Evolutionary conservation across 2,888 invertebrate species (phyloP).

Genomic region (Neoaliturus tenellus): DNA sequence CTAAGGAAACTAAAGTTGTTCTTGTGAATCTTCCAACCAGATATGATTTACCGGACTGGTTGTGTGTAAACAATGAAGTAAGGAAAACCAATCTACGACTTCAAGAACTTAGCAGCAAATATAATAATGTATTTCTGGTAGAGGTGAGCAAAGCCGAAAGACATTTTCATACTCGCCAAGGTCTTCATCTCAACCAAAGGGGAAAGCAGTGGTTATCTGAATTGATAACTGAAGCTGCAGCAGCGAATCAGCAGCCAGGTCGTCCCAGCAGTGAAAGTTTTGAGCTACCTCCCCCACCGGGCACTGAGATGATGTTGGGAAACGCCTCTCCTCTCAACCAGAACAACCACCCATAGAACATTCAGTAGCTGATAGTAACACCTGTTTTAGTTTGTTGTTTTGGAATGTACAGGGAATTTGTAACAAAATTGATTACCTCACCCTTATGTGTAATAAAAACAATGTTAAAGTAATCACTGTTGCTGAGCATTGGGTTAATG

Average conservation of each 20-base stretch:
- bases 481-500: constrained; percentile 13
- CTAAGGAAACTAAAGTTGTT: neutral
- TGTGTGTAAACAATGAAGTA: constrained; percentile 1
- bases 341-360: neutral
- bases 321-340: constrained; percentile 1
- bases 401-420: constrained; percentile 5
- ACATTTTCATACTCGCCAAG: neutral
- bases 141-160: neutral
- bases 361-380: neutral
- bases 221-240: no score
- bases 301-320: neutral
- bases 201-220: constrained; percentile 28
- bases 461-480: neutral
- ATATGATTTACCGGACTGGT: constrained; percentile 18
- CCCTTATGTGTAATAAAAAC: neutral
- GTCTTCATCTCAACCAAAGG: neutral
- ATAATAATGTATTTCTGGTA: neutral
- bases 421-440: constrained; percentile 12
- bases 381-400: no score
- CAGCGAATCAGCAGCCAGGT: no score
- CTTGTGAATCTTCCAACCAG: neutral
- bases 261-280: no score
- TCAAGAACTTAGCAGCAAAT: neutral
- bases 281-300: constrained; percentile 11
- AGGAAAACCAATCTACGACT: neutral